Percentiles rank a stretch among this genome's conserved stretches.
Evolutionary conservation across 2,888 invertebrate genomes (phyloP).

Genomic region (Ophioninae sp.): DNA sequence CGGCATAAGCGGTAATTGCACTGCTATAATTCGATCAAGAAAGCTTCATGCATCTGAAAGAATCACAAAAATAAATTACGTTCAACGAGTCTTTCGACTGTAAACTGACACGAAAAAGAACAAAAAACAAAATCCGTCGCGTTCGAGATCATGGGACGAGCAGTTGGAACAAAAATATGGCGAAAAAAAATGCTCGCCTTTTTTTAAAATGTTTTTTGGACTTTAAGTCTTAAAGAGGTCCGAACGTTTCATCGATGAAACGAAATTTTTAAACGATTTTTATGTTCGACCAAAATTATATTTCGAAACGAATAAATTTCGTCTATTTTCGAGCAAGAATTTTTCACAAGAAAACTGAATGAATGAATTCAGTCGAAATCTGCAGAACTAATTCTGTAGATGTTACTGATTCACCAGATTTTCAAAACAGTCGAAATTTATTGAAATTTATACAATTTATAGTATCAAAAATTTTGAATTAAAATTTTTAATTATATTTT

Average conservation of each 20-base stretch:
- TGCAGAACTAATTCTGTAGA: background rate
- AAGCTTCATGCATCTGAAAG: constrained; percentile 81
- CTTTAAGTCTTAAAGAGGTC: background rate
- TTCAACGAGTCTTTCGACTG: constrained; percentile 50
- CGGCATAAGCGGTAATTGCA: constrained; percentile 78
- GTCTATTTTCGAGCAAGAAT: background rate
- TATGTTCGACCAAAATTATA: background rate
- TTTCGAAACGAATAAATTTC: background rate
- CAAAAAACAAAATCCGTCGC: constrained; percentile 29
- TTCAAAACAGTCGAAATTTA: too few species aligned
- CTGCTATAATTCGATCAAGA: constrained; percentile 78
- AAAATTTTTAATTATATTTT: too few species aligned
- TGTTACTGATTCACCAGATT: too few species aligned
- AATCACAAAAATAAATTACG: constrained; percentile 76
- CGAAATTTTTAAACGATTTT: background rate
- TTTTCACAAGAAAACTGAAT: background rate
- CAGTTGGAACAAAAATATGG: constrained; percentile 17
- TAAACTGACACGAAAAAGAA: constrained; percentile 37
- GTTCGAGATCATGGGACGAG: constrained; percentile 54
- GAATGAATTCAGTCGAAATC: background rate
- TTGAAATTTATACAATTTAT: too few species aligned
- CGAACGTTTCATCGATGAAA: background rate
- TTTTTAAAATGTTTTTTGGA: constrained; percentile 44
- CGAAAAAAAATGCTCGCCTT: constrained; percentile 3
- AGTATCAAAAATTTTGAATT: too few species aligned